These are phyloP conservation scores for Rhea americana DNA, from an alignment of 2,113 vertebrate species.

Conservation along the genomic window DNA sequence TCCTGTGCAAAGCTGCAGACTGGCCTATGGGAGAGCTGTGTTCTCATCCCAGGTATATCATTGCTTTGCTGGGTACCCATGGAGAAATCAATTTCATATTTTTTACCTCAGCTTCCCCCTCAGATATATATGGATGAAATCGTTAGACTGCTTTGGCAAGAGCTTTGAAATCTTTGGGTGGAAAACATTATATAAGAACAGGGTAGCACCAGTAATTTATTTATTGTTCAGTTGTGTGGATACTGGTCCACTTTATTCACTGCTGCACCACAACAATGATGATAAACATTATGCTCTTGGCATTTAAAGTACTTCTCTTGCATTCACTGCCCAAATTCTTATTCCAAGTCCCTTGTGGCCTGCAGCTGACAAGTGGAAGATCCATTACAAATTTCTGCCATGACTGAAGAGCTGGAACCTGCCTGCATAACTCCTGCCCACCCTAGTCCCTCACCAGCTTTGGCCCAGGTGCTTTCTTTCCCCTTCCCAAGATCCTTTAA, in stretches of 20 bases:
- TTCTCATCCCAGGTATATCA: background rate
- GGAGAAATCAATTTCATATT: background rate
- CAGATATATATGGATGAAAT: background rate
- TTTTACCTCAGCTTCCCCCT: background rate
- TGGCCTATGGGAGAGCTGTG: background rate
- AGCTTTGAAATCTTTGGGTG: background rate
- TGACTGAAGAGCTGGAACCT: background rate
- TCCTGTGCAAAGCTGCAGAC: background rate
- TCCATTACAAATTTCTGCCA: background rate
- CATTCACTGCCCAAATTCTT: background rate
- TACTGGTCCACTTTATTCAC: background rate
- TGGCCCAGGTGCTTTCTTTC: background rate
- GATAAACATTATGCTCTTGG: background rate
- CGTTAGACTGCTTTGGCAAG: background rate
- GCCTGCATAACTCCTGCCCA: background rate
- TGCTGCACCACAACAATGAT: background rate
- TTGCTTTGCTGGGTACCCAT: background rate
- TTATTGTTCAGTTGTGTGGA: background rate
- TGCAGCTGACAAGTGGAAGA: background rate
- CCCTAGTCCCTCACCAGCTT: background rate
- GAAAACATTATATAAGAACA: background rate
- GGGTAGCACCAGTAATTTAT: background rate
- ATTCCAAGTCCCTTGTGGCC: background rate
- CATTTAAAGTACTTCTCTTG: background rate
- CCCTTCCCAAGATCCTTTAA: background rate